These are phyloP conservation scores for Rhynchophorus ferrugineus DNA, from an alignment of 1,140 invertebrate species.

Conservation along the genomic window DNA sequence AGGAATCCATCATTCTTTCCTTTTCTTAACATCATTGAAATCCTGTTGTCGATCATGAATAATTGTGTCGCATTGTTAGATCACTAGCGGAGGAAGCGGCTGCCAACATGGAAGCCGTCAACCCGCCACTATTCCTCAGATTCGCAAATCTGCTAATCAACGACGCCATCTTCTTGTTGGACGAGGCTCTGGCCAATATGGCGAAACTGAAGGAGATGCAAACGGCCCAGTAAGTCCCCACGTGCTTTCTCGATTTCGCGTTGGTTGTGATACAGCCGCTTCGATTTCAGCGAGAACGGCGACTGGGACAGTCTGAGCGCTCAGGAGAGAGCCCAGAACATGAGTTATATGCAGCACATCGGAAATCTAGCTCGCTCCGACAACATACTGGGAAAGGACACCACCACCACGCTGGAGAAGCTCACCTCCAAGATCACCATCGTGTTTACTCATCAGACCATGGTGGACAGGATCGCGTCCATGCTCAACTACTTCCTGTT, in stretches of 20 bases:
- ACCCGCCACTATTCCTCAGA: conserved; percentile 83
- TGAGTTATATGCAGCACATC: conserved; percentile 66
- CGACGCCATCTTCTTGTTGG: conserved; percentile 89
- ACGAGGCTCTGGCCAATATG: conserved; percentile 84
- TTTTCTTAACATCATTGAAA: too few species aligned
- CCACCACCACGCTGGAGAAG: conserved; percentile 76
- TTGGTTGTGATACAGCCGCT: too few species aligned
- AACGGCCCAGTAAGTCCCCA: conserved; percentile 51
- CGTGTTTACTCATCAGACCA: conserved; percentile 84
- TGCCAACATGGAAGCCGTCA: conserved; percentile 79
- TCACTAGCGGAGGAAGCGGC: conserved; percentile 78
- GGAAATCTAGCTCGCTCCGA: conserved; percentile 84
- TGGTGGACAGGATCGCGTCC: conserved; percentile 86
- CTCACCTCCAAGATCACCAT: conserved; percentile 76
- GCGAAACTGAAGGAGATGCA: conserved; percentile 70
- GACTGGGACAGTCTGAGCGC: conserved; percentile 66
- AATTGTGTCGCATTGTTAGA: too few species aligned
- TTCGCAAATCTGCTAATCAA: conserved; percentile 95
- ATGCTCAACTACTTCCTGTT: conserved; percentile 95
- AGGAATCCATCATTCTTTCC: too few species aligned
- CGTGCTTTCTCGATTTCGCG: not conserved
- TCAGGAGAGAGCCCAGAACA: conserved; percentile 70
- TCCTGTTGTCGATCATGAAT: too few species aligned
- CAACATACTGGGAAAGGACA: conserved; percentile 86
- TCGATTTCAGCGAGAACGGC: conserved; percentile 59